A percentile compares a stretch with the other conserved stretches of the same genome.
Conservation (phyloP, 2,888 invertebrate species). For the Tetrapedia diversipes region DNA sequence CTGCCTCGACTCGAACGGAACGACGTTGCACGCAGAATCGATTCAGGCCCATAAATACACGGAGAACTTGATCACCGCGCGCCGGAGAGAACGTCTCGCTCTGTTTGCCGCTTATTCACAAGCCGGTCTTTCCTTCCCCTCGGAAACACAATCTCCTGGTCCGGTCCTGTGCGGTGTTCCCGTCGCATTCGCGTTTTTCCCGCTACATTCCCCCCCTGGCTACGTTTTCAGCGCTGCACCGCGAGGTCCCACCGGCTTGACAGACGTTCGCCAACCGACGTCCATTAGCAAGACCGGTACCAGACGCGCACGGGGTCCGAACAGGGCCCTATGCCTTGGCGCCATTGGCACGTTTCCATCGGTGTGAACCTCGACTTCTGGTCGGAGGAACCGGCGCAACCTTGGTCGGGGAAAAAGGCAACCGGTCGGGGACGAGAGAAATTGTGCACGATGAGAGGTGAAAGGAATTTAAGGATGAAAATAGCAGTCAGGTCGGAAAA, state of each 20-base stretch:
- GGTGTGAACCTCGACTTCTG: conserved; percentile 21
- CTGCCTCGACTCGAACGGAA: conserved; percentile 1
- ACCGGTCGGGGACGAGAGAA: neutral
- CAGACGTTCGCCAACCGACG: conserved; percentile 23
- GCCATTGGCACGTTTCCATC: conserved; percentile 25
- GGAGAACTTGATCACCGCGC: conserved; percentile 42
- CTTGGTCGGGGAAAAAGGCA: conserved; percentile 4
- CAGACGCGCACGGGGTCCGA: neutral
- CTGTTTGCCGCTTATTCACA: conserved; percentile 42
- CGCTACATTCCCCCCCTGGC: conserved; percentile 31
- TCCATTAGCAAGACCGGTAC: conserved; percentile 47
- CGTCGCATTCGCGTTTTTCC: conserved; percentile 32
- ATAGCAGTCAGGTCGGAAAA: too few species aligned
- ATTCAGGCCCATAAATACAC: conserved; percentile 34
- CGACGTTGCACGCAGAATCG: conserved; percentile 36
- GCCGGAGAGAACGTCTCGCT: conserved; percentile 32
- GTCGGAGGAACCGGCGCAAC: conserved; percentile 16
- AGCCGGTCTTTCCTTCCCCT: conserved; percentile 27
- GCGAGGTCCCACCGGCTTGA: neutral
- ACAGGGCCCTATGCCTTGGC: too few species aligned
- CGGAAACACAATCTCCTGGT: conserved; percentile 38
- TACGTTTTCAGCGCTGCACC: conserved; percentile 23
- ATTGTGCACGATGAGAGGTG: neutral
- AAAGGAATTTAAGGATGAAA: too few species aligned
- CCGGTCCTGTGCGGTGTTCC: neutral